A percentile compares a stretch with the other conserved stretches of the same genome.
Conservation (phyloP, 2,888 invertebrate species). For the Pollenia angustigena region DNA sequence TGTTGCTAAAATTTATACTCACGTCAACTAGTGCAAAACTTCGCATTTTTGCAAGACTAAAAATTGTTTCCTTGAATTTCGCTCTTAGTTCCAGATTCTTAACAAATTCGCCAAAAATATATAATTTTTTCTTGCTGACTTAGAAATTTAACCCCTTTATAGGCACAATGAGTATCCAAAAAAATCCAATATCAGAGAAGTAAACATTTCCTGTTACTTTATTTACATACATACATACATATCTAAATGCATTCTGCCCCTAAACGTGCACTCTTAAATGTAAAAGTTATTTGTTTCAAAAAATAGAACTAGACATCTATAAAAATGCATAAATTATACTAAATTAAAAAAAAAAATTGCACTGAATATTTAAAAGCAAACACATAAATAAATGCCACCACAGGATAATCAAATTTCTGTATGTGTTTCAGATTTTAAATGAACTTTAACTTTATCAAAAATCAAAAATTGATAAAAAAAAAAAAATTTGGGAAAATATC, state of each 20-base stretch:
- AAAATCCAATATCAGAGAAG: too few relatives aligned
- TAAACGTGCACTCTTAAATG: neutral
- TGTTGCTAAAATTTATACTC: too few relatives aligned
- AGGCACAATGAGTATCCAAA: too few relatives aligned
- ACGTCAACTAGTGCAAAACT: too few relatives aligned
- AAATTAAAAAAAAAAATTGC: constrained; percentile 17
- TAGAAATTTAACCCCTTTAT: too few relatives aligned
- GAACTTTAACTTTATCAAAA: constrained; percentile 47
- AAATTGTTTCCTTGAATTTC: too few relatives aligned
- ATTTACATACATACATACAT: neutral
- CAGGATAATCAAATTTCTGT: constrained; percentile 31
- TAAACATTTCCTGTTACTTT: too few relatives aligned
- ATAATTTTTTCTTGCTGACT: too few relatives aligned
- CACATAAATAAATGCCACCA: neutral
- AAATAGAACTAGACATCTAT: constrained; percentile 10
- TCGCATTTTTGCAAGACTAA: too few relatives aligned
- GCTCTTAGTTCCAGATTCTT: too few relatives aligned
- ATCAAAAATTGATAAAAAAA: constrained; percentile 22
- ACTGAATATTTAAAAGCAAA: neutral
- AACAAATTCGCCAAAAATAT: too few relatives aligned
- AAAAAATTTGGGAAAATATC: neutral
- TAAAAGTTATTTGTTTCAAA: neutral
- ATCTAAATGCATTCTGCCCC: neutral
- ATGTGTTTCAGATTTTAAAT: constrained; percentile 21
- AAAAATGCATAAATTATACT: constrained; percentile 39